phyloP scores from a whole-genome alignment of 2,888 invertebrate species.

The Dilophus febrilis region DNA sequence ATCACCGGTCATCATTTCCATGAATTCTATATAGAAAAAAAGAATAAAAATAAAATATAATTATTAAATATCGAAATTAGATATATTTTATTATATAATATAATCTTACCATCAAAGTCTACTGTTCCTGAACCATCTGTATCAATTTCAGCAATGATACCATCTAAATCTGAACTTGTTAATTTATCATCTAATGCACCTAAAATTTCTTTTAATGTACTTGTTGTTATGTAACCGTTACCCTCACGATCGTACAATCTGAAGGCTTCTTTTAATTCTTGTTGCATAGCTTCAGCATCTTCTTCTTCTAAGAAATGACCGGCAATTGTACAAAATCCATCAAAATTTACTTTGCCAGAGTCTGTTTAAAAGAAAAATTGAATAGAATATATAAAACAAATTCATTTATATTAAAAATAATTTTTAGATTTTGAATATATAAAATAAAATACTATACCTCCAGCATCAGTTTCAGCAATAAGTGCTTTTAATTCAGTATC shows the following conservation, averaged over 20 bases:
- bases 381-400: neutral
- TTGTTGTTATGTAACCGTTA: conserved; percentile 84
- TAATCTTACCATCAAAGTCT: conserved; percentile 80
- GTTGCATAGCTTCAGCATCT: conserved; percentile 90
- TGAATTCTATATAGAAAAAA: conserved; percentile 54
- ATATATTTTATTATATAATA: too few species aligned
- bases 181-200: conserved; percentile 87
- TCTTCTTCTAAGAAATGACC: conserved; percentile 90
- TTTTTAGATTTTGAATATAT: too few species aligned
- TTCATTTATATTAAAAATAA: too few species aligned
- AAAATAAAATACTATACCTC: conserved; percentile 35
- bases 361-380: conserved; percentile 31
- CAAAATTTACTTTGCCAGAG: conserved; percentile 81
- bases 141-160: conserved; percentile 95
- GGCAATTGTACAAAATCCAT: conserved; percentile 83
- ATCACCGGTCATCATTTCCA: conserved; percentile 91
- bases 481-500: conserved; percentile 76
- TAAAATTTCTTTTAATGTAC: conserved; percentile 82
- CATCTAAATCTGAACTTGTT: conserved; percentile 80
- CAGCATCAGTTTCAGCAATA: conserved; percentile 83
- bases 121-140: conserved; percentile 97
- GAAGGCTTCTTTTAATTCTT: conserved; percentile 95
- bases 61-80: neutral
- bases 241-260: conserved; percentile 91
- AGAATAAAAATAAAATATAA: conserved; percentile 1